A percentile compares a stretch with the other conserved stretches of the same genome.
phyloP scores from a whole-genome alignment of 1,140 invertebrate species.

The Brachionus paranguensis region DNA sequence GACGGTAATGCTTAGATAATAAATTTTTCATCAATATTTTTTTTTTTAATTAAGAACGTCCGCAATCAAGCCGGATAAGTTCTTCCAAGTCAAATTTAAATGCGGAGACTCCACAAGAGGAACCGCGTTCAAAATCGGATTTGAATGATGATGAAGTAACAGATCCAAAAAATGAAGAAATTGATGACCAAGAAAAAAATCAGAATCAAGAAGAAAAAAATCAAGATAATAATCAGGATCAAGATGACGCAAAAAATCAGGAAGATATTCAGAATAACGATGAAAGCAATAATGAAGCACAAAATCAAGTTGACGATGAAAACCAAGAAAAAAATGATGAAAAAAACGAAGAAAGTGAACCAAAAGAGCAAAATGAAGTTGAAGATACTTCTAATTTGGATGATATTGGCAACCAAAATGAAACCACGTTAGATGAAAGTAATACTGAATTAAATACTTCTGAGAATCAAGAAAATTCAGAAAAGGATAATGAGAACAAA shows the following conservation, averaged over 20 bases:
- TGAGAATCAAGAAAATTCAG: background rate
- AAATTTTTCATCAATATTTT: background rate
- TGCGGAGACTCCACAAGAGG: background rate
- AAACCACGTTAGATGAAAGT: background rate
- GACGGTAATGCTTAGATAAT: background rate
- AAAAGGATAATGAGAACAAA: background rate
- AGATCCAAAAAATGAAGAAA: background rate
- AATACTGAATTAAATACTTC: background rate
- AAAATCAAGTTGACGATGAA: background rate
- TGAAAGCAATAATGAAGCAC: background rate
- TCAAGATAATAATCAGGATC: background rate
- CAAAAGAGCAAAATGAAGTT: background rate
- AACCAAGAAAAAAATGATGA: background rate
- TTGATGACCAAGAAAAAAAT: background rate
- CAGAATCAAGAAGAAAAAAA: background rate
- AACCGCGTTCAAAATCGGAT: conserved; percentile 4
- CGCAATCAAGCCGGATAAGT: background rate
- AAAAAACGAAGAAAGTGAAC: background rate
- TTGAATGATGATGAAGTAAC: conserved; percentile 3
- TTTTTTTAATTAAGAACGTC: background rate
- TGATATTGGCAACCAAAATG: background rate
- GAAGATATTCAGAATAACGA: background rate
- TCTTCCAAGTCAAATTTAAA: conserved; percentile 12
- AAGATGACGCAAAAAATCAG: background rate
- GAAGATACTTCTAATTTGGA: background rate